These are phyloP conservation scores for Physeter macrocephalus DNA, from an alignment of 2,113 vertebrate species.

Conservation along the genomic window DNA sequence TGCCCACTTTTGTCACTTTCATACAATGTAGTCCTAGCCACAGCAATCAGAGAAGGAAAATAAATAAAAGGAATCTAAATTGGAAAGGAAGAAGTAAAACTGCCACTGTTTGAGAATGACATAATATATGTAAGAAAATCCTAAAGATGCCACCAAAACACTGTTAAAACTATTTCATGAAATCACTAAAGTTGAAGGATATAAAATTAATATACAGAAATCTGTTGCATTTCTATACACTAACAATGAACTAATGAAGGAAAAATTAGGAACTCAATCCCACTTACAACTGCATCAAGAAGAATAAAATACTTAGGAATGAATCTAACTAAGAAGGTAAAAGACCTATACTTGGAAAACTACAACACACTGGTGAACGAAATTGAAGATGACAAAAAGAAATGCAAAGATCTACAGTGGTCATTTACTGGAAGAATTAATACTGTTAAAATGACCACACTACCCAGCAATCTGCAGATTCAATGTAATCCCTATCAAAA, in stretches of 20 bases:
- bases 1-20: not conserved
- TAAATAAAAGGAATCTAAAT: not conserved
- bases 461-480: too few relatives aligned
- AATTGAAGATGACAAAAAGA: not conserved
- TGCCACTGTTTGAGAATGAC: not conserved
- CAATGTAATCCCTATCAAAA: too few relatives aligned
- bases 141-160: not conserved
- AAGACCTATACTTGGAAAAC: not conserved
- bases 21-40: not conserved
- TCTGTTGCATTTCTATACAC: not conserved
- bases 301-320: not conserved
- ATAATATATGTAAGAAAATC: not conserved
- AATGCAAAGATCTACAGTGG: not conserved
- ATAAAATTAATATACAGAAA: not conserved
- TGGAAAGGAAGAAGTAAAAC: not conserved
- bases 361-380: not conserved
- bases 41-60: not conserved
- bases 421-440: rapidly evolving
- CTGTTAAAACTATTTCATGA: not conserved
- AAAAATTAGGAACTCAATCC: not conserved
- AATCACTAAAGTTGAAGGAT: not conserved
- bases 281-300: not conserved
- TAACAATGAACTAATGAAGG: not conserved
- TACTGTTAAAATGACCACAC: too few relatives aligned
- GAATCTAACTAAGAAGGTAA: not conserved